Evolutionary conservation across 1,140 invertebrate genomes (phyloP).

Genomic region (Akabosia matsudoensis): DNA sequence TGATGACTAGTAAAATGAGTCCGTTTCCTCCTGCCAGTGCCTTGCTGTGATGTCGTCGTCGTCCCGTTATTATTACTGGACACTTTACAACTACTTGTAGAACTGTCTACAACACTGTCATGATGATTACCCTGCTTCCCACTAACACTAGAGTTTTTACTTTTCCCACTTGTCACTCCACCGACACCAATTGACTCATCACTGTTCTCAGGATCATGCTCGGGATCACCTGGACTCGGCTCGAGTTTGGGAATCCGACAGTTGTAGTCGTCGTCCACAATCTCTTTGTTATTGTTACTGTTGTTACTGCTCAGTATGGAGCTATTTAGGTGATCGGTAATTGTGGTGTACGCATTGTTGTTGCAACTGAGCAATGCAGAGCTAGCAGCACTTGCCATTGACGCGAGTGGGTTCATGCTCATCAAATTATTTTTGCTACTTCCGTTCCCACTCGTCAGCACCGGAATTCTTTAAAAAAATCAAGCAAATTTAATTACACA

Average conservation of each 20-base stretch:
- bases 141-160: neutral
- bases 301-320: constrained; percentile 4
- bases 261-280: constrained; percentile 18
- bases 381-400: constrained; percentile 12
- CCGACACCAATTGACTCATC: constrained; percentile 14
- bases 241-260: constrained; percentile 9
- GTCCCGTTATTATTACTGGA: neutral
- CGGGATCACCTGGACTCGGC: neutral
- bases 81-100: constrained; percentile 10
- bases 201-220: constrained; percentile 13
- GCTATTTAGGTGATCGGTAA: constrained; percentile 15
- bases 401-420: constrained; percentile 3
- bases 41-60: neutral
- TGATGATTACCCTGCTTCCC: constrained; percentile 7
- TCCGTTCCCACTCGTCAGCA: constrained; percentile 5
- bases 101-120: constrained; percentile 3
- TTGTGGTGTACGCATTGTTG: constrained; percentile 13
- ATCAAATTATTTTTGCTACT: constrained; percentile 13
- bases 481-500: neutral
- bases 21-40: neutral
- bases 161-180: neutral
- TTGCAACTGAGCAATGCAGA: constrained; percentile 12
- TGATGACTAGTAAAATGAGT: constrained; percentile 15
- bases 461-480: neutral
- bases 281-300: neutral